Percentiles rank a stretch among this genome's conserved stretches.
Conservation (phyloP, 2,113 vertebrate species). For the Tretioscincus oriximinensis region DNA sequence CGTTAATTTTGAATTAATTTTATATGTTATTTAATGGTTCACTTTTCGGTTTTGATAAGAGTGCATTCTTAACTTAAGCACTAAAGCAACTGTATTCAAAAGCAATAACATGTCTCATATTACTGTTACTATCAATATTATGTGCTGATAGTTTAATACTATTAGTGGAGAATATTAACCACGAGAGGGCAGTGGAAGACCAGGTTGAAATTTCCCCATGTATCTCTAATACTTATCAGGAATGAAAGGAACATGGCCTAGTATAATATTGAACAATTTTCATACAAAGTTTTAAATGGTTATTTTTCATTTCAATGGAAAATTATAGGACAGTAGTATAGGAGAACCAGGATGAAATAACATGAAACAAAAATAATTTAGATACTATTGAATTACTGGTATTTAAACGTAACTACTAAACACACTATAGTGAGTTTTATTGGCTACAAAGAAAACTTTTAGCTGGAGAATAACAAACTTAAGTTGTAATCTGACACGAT, state of each 20-base stretch:
- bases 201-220: background rate
- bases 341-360: background rate
- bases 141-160: background rate
- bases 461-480: too few relatives aligned
- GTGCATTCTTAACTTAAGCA: too few relatives aligned
- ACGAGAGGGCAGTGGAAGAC: conserved; percentile 53
- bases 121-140: background rate
- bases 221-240: too few relatives aligned
- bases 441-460: too few relatives aligned
- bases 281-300: background rate
- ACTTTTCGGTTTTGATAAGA: too few relatives aligned
- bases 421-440: too few relatives aligned
- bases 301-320: too few relatives aligned
- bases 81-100: background rate
- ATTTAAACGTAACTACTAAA: background rate
- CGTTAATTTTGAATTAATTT: too few relatives aligned
- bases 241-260: background rate
- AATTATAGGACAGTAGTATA: background rate
- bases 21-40: too few relatives aligned
- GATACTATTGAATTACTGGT: background rate
- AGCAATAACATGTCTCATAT: too few relatives aligned
- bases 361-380: background rate
- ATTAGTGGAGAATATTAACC: conserved; percentile 1
- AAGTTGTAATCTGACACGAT: too few relatives aligned
- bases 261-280: background rate